Evolutionary conservation across 2,113 vertebrate genomes (phyloP).

Genomic region (Oreochromis aureus): DNA sequence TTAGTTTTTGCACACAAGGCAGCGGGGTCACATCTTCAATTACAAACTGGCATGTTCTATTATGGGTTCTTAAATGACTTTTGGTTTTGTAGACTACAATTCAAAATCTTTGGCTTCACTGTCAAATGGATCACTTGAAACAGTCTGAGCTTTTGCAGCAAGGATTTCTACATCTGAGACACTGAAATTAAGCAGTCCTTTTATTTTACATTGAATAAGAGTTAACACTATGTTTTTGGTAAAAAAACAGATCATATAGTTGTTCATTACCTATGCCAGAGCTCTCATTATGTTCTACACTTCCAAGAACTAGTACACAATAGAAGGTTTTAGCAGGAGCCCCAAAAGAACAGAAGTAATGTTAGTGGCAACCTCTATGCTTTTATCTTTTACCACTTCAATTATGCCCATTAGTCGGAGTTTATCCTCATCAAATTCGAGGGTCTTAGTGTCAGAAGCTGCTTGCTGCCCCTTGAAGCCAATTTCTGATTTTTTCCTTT

Average conservation of each 20-base stretch:
- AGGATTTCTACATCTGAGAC: background rate
- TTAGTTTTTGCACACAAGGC: background rate
- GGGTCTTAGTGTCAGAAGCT: background rate
- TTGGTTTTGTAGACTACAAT: constrained; percentile 15
- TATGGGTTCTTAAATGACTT: background rate
- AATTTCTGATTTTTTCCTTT: background rate
- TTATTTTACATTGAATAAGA: background rate
- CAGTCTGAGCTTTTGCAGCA: background rate
- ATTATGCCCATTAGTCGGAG: background rate
- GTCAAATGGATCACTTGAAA: constrained; percentile 6
- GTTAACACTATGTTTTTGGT: background rate
- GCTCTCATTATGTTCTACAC: background rate
- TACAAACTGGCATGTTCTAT: constrained; percentile 23
- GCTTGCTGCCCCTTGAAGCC: background rate
- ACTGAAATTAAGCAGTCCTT: background rate
- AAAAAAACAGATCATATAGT: background rate
- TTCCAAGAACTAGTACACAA: background rate
- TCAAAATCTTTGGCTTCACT: background rate
- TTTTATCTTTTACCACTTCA: background rate
- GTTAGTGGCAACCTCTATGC: background rate
- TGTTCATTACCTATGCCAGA: background rate
- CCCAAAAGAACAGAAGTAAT: background rate
- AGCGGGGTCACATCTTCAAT: constrained; percentile 6
- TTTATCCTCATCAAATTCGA: background rate
- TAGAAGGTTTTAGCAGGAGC: background rate